Base-by-base conservation (phyloP, 2,888 invertebrate species). In the Rhopalosiphum nymphaeae region DNA sequence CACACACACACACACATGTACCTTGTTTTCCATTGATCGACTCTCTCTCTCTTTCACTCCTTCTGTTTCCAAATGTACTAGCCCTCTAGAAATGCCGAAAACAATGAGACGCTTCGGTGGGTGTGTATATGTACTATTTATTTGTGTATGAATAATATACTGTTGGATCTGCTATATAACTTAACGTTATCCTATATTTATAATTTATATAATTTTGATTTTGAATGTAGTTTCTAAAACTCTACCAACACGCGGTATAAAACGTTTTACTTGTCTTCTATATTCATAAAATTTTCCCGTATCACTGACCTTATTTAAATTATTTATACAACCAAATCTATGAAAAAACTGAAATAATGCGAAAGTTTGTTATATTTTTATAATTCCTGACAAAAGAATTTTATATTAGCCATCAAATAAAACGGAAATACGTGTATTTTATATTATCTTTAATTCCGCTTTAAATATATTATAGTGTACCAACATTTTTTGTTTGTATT, bases 21-120 rank as follows among this genome's bases (percentile, higher is more conserved):
- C 88, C 88, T 92, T 93, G 88, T 93, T 93, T 92, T 21, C 78
- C 92, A 93, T 93, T 93, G 92, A 93, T 93, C 92, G 92, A 56
- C 88, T 87, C 87, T 42, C 92, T 53, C 67, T 49, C 46, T 57
- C 42, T 89, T 11, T 78, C 78, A 10, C 49, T 56, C 25, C 29
- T 29, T 42, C 57, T 61, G 13, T 46, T 36, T 57, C 67, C 36
- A 21, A 78, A 78, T 87, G 49, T 49, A 49, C 26, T 86, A 91
- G 42, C 67, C 87, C 26, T 49, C 61, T 87, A 67, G 49, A 88
- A 92, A 88, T 87, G 36, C 49, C 61, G 49, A 87, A 87, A 92
- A 92, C 92, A 92, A 92, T 67, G 88, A 92, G 87, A 87, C 26
- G 36, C 46, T 25, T 87, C 13, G 13, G 46, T 87, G 61, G 44